Percentiles rank a stretch among this genome's conserved stretches.
These are phyloP conservation scores for Caenorhabditis drosophilae DNA, from an alignment of 2,888 invertebrate genomes.

Conservation along the genomic window DNA sequence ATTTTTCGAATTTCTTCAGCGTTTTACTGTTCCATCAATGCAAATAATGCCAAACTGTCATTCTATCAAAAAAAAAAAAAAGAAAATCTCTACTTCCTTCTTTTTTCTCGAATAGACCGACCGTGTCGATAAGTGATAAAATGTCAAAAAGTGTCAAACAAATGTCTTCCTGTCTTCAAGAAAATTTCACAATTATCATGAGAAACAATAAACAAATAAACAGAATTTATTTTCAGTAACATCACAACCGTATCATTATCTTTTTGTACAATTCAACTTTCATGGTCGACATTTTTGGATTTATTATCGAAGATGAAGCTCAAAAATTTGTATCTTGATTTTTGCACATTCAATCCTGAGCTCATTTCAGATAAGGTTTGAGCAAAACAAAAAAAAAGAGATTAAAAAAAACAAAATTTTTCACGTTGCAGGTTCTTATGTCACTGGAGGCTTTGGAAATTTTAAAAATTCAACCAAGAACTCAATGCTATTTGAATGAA, in stretches of 20 bases:
- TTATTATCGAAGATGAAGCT: conserved; percentile 25
- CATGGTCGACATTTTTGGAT: conserved; percentile 16
- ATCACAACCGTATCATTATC: conserved; percentile 24
- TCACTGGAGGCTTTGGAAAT: conserved; percentile 21
- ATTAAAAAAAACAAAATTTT: conserved; percentile 4
- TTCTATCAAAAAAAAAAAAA: too few relatives aligned
- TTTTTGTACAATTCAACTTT: conserved; percentile 21
- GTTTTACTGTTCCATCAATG: too few relatives aligned
- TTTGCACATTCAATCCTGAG: conserved; percentile 30
- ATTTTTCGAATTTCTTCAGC: too few relatives aligned
- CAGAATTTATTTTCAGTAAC: conserved; percentile 17
- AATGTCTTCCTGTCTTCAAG: too few relatives aligned
- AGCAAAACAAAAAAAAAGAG: neutral
- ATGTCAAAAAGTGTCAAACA: too few relatives aligned
- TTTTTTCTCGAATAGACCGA: too few relatives aligned
- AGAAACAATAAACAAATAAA: conserved; percentile 21
- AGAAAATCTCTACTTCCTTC: too few relatives aligned
- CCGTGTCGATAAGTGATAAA: too few relatives aligned
- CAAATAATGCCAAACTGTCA: too few relatives aligned
- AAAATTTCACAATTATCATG: too few relatives aligned
- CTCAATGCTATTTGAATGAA: conserved; percentile 26
- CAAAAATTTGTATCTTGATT: conserved; percentile 24
- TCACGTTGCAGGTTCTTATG: conserved; percentile 33
- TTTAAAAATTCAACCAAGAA: conserved; percentile 37
- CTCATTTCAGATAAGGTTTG: conserved; percentile 27